Evolutionary conservation across 2,888 invertebrate genomes (phyloP), one percentile per base, ranked within the genome.

Genomic region (Chymomyza amoena): DNA sequence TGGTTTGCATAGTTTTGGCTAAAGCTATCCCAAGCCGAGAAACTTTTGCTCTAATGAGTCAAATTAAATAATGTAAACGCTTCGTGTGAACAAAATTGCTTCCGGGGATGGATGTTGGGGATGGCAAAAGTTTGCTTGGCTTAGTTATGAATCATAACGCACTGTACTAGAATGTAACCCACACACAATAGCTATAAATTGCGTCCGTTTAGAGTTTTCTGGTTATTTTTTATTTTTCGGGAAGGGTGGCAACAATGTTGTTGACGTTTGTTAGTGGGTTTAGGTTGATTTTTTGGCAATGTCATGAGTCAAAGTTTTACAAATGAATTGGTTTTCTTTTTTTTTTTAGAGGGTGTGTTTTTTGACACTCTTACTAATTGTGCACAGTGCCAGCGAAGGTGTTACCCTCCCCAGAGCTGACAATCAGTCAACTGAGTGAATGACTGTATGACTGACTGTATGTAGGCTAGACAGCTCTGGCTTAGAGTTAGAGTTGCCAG

Each of bases 61-160:
- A 75, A 83, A 88, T 83, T 84, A 86, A 88, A 83, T 84, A 79
- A 77, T 86, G 73, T 86, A 78, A 88, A 83, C 76, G 83, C 64
- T 77, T 87, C 84, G 87, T 83, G 83, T 83, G 87, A 83, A 79
- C 77, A 75, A 86, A 83, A 88, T 83, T 88, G 83, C 81, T 83
- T 83, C 83, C 83, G 88, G 83, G 88, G 83, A 83, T 88, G 88
- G 83, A 83, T 88, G 87, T 83, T 83, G 83, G 73, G 61, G 32
- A 32, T 7, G 32, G 32, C 32, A 71, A 85, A 77, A 70, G 71
- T 87, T 72, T 63, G 68, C 68, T 73, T n/a, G n/a, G 69, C 88
- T 88, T 87, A 77, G 83, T 83, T 83, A 88, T 83, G 83, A 83
- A 86, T 83, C 83, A 83, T 86, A 84, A 76, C 81, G 81, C 39